A percentile compares a stretch with the other conserved stretches of the same genome.
Evolutionary conservation across 2,113 vertebrate genomes (phyloP).

Genomic region (Nothoprocta pentlandii): DNA sequence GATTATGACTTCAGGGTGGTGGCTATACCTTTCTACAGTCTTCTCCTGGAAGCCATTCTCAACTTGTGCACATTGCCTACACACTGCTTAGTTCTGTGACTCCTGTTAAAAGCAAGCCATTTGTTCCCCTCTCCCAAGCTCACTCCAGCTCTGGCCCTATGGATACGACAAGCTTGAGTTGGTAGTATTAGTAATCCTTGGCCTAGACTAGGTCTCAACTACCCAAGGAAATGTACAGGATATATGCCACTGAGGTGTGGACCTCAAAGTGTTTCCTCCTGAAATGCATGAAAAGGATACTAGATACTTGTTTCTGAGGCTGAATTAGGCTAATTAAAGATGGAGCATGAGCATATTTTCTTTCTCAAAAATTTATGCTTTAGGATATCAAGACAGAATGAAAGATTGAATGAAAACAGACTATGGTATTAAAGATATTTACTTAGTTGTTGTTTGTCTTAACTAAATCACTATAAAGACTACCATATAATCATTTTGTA

Average conservation of each 20-base stretch:
- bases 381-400: not conserved
- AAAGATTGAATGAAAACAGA: constrained; percentile 1
- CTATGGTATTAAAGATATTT: not conserved
- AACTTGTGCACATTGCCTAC: not conserved
- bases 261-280: not conserved
- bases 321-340: not conserved
- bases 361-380: not conserved
- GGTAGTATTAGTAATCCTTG: fast-evolving
- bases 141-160: fast-evolving
- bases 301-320: not conserved
- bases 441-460: not conserved
- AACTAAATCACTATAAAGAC: not conserved
- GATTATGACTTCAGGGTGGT: not conserved
- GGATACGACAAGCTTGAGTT: not conserved
- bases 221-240: not conserved
- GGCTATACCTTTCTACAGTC: not conserved
- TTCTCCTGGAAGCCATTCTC: not conserved
- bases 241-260: too few relatives aligned
- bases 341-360: not conserved
- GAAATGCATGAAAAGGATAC: not conserved
- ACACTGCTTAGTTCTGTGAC: not conserved
- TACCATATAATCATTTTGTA: not conserved
- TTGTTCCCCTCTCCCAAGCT: not conserved
- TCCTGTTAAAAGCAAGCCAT: not conserved
- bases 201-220: not conserved